Conservation (phyloP, 2,888 invertebrate genomes). For the Mactromeris polynyma region DNA sequence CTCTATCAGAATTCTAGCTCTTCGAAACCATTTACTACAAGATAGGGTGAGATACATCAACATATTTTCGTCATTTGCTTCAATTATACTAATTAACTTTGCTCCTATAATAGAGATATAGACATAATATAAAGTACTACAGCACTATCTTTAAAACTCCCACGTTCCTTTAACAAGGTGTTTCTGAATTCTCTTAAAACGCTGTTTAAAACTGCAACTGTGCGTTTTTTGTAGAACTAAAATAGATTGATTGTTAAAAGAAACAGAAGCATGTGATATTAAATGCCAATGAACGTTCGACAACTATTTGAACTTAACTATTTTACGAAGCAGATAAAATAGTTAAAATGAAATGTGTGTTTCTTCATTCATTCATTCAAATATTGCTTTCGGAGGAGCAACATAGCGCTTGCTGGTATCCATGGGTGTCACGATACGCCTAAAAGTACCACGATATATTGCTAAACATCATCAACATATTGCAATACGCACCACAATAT, state of each 20-base stretch:
- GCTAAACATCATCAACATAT: too few species aligned
- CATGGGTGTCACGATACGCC: too few species aligned
- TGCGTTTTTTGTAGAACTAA: not conserved
- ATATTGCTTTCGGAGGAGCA: too few species aligned
- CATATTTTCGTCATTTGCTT: not conserved
- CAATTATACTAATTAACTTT: not conserved
- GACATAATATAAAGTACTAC: not conserved
- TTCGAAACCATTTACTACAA: not conserved
- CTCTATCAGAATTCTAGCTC: not conserved
- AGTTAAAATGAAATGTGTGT: not conserved
- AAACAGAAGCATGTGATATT: not conserved
- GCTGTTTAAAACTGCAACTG: not conserved
- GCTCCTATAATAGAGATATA: not conserved
- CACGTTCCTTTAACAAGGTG: not conserved
- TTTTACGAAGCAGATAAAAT: not conserved
- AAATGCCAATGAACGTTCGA: not conserved
- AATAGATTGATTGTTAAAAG: not conserved
- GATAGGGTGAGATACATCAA: not conserved
- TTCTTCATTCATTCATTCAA: not conserved
- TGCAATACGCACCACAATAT: too few species aligned
- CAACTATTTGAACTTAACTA: not conserved
- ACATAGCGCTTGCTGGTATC: too few species aligned
- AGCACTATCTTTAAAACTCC: not conserved
- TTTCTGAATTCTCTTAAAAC: not conserved
- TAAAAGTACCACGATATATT: too few species aligned